Evolutionary conservation across 2,888 invertebrate genomes (phyloP), one percentile per base, ranked within the genome.

Genomic region (Seladonia tumulorum): DNA sequence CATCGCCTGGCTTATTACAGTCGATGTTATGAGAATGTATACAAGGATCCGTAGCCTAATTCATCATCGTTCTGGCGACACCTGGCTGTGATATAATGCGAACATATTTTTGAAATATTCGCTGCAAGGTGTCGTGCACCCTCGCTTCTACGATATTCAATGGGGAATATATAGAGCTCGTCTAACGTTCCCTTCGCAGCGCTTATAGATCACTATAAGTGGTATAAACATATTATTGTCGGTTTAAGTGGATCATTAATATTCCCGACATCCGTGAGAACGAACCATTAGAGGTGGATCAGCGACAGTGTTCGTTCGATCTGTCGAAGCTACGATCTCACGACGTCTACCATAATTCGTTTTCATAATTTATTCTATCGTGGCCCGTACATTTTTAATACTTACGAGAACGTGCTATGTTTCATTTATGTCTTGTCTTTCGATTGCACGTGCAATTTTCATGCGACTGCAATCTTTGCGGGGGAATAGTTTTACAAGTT

Each of bases 141-240:
- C n/a, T n/a, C n/a, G n/a, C n/a, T n/a, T n/a, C n/a, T n/a, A n/a
- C n/a, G n/a, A n/a, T n/a, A n/a, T n/a, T n/a, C n/a, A n/a, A n/a
- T n/a, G n/a, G n/a, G n/a, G n/a, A n/a, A n/a, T n/a, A n/a, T n/a
- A n/a, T n/a, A n/a, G n/a, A 86, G 79, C 42, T 72, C 47, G 73
- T 45, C 49, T 29, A 42, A 42, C 47, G 25, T 49, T 53, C 74
- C 39, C 29, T 39, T n/a, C n/a, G 25, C 35, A 47, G 60, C 80
- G 79, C 86, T 88, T 85, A 85, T 86, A 90, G 89, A 91, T 91
- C 85, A 81, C 68, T n/a, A 12, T 57, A n/a, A 57, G 12, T 60
- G 76, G 74, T 85, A 78, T 86, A 88, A 90, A 90, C 85, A 84
- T 83, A 88, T 91, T 89, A 89, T 91, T 89, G 87, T 86, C 83